Base-by-base conservation (phyloP, 2,113 vertebrate species). In the Miniopterus natalensis region DNA sequence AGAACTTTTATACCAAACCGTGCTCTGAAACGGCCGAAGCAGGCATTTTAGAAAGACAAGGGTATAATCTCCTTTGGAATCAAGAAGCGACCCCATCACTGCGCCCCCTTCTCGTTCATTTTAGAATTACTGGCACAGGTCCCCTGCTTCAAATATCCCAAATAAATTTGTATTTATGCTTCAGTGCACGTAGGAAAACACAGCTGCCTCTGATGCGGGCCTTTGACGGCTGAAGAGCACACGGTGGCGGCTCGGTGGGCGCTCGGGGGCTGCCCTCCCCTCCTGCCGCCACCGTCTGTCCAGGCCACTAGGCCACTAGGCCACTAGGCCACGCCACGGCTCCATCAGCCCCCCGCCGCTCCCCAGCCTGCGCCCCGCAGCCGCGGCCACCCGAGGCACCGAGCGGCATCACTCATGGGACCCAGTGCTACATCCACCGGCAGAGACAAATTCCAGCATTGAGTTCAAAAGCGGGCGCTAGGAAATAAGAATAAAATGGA, bases 11-110 rank as follows among this genome's bases (percentile, higher is more conserved):
- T 20, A 9, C 45, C 53, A 88, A 88, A 90, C 36, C 83, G 42
- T 91, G 45, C 55, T 59, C 31, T 20, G 40, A 94, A 74, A 63
- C 21, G 11, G 68, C 29, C 45, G 81, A 86, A 88, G 70, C 36
- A 92, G 31, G 83, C 42, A 88, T 65, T 96, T 94, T 49, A 79
- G 91, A 78, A 70, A 95, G 27, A 78, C 17, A 93, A 68, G 27
- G 68, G 20, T 17, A 29, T 23, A 51, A 66, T 57, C 74, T 68
- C 83, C n/a, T 91, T 70, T 29, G 65, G 63, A 95, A 74, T 53
- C 57, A 84, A 93, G 78, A 27, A 83, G 20, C 21, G 53, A 36
- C 40, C 55, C 74, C 59, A 88, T 79, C 85, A 91, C 36, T 36
- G 36, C 36, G 36, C 36, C 36, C 36, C 36, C 36, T 36, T 95